Evolutionary conservation across 2,888 invertebrate genomes (phyloP).

Genomic region (Eledona agricola): DNA sequence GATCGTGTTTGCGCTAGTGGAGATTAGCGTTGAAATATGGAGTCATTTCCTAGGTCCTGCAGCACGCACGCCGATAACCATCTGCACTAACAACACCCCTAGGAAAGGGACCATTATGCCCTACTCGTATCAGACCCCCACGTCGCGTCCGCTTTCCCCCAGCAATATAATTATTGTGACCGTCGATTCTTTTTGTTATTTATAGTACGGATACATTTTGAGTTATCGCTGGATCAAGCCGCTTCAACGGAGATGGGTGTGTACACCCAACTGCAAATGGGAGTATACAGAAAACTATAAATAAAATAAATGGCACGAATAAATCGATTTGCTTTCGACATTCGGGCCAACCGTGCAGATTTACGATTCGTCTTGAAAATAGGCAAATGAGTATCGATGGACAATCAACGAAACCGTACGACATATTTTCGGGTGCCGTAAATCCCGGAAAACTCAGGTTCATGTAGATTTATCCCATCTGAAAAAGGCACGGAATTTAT

Average conservation of each 20-base stretch:
- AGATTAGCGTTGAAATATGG: constrained; percentile 55
- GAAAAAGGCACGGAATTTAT: constrained; percentile 29
- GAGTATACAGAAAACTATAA: constrained; percentile 57
- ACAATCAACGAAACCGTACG: too few species aligned
- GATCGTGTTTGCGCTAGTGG: constrained; percentile 44
- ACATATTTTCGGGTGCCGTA: too few species aligned
- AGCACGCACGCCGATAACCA: constrained; percentile 47
- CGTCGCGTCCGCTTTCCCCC: constrained; percentile 38
- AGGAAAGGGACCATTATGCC: constrained; percentile 23
- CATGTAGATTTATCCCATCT: constrained; percentile 27
- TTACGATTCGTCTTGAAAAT: constrained; percentile 29
- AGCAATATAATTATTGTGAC: constrained; percentile 58
- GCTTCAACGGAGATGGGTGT: constrained; percentile 23
- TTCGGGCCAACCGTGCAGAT: constrained; percentile 25
- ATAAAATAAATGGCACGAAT: constrained; percentile 57
- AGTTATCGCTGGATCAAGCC: constrained; percentile 22
- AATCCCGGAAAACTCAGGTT: constrained; percentile 30
- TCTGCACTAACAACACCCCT: constrained; percentile 44
- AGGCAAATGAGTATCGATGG: constrained; percentile 27
- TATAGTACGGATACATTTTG: constrained; percentile 28
- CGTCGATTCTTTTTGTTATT: constrained; percentile 47
- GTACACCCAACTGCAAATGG: constrained; percentile 48
- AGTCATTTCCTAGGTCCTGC: constrained; percentile 50
- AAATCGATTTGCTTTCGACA: constrained; percentile 51
- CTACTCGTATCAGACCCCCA: constrained; percentile 26